A percentile compares a stretch with the other conserved stretches of the same genome.
phyloP scores from a whole-genome alignment of 1,140 invertebrate genomes.

The Phortica variegata region DNA sequence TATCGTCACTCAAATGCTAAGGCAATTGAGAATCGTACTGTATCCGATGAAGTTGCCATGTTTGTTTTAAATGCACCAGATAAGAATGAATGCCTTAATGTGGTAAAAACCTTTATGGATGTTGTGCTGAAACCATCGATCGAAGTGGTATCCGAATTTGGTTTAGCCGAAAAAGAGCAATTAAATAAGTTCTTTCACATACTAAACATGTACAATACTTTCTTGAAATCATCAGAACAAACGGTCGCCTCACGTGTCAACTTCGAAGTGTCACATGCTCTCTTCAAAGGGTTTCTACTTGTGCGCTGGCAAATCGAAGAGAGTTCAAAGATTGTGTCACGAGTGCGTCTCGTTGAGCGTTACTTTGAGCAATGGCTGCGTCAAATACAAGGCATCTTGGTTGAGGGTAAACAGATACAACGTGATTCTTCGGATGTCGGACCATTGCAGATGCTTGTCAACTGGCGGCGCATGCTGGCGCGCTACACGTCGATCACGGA shows the following conservation, averaged over 20 bases:
- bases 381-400: constrained; percentile 53
- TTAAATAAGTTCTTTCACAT: constrained; percentile 62
- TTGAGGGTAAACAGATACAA: constrained; percentile 68
- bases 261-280: constrained; percentile 35
- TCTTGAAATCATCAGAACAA: constrained; percentile 40
- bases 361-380: constrained; percentile 39
- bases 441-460: constrained; percentile 75
- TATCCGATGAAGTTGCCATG: constrained; percentile 59
- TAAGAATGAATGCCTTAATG: constrained; percentile 50
- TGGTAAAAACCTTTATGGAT: constrained; percentile 58
- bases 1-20: constrained; percentile 59
- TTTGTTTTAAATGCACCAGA: constrained; percentile 56
- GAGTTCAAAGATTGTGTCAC: constrained; percentile 31
- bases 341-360: constrained; percentile 30
- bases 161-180: constrained; percentile 59
- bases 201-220: constrained; percentile 60
- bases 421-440: constrained; percentile 79
- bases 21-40: constrained; percentile 59
- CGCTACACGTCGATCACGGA: constrained; percentile 79
- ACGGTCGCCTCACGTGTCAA: constrained; percentile 27
- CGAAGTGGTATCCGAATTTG: constrained; percentile 59
- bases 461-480: constrained; percentile 77
- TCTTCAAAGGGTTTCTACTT: constrained; percentile 40
- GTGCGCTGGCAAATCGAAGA: constrained; percentile 40
- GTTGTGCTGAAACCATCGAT: constrained; percentile 58